phyloP scores from a whole-genome alignment of 2,113 vertebrate genomes.

The Tichodroma muraria region DNA sequence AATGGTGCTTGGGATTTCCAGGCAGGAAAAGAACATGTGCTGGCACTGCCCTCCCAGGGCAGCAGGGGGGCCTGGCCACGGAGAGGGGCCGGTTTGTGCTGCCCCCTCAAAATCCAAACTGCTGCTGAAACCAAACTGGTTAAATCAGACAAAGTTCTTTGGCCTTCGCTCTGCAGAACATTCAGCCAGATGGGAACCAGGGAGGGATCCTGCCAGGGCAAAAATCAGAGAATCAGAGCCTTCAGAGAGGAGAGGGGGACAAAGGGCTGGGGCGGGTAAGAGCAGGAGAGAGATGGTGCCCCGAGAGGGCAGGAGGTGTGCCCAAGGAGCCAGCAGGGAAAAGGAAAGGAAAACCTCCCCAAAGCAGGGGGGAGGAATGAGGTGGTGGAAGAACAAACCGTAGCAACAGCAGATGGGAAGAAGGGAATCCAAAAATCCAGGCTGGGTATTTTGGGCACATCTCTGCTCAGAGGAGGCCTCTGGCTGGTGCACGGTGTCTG shows the following conservation, averaged over 20 bases:
- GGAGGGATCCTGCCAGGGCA: neutral
- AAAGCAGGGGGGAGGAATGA: neutral
- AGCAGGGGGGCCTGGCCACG: neutral
- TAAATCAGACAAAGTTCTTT: neutral
- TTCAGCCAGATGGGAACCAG: neutral
- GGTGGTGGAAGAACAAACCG: neutral
- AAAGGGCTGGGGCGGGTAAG: neutral
- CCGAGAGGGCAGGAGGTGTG: neutral
- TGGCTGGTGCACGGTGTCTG: neutral
- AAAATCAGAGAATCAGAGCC: neutral
- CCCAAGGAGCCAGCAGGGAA: neutral
- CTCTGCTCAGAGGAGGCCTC: neutral
- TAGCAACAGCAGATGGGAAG: neutral
- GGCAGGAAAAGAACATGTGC: neutral
- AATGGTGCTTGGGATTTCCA: slow-evolving; percentile 3
- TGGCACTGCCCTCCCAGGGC: neutral
- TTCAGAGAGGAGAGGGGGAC: neutral
- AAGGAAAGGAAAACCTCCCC: neutral
- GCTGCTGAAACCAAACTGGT: neutral
- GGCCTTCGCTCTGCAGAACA: neutral
- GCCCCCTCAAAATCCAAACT: neutral
- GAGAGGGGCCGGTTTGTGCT: neutral
- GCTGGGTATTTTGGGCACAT: neutral
- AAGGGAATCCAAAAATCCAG: neutral
- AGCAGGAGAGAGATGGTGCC: neutral